Base-by-base conservation (phyloP, 1,140 invertebrate genomes). In the Scaptomyza hsui region DNA sequence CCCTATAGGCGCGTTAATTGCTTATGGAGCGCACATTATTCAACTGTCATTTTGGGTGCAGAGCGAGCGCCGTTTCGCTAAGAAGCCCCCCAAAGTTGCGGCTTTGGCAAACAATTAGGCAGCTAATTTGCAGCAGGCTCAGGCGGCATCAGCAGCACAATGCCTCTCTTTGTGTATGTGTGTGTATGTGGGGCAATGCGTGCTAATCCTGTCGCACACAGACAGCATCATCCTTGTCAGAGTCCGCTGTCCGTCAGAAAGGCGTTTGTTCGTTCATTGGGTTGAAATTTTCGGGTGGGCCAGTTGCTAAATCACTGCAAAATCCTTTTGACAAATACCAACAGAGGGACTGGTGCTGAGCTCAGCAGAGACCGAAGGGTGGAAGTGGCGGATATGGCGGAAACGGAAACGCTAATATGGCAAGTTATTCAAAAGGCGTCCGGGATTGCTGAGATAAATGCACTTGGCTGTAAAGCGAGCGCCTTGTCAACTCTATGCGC, bases 21-120 rank as follows among this genome's bases (percentile, higher is more conserved):
- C 82, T 81, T 88, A 88, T 81, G 78, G 71, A 72, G 78, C 78
- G 67, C 72, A 82, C 78, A 88, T 88, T 88, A 88, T 88, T 88
- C 82, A 88, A 69, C 82, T 88, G 82, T 88, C 82, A 88, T 78
- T 77, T 88, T 53, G 52, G 26, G 74, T 7, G 75, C 53, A 65
- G 49, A 41, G 62, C 59, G 49, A 51, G 12, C 21, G 16, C 42
- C 47, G 37, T 24, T 24, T 42, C 63, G 60, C 47, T 78, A 85
- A 85, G 80, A 86, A 81, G 72, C 72, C 61, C 10, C 51, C 53
- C 75, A 83, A 83, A 78, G 70, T 85, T 85, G 82, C 78, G 82
- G 78, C 82, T 88, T 88, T 88, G 78, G 82, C 82, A 88, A 88
- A 88, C 82, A 88, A 88, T 88, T 88, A 88, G 82, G 78, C 82